Percentiles rank a stretch among this genome's conserved stretches.
These are phyloP conservation scores for Leucophenga maculata DNA, from an alignment of 2,888 invertebrate species.

Conservation along the genomic window DNA sequence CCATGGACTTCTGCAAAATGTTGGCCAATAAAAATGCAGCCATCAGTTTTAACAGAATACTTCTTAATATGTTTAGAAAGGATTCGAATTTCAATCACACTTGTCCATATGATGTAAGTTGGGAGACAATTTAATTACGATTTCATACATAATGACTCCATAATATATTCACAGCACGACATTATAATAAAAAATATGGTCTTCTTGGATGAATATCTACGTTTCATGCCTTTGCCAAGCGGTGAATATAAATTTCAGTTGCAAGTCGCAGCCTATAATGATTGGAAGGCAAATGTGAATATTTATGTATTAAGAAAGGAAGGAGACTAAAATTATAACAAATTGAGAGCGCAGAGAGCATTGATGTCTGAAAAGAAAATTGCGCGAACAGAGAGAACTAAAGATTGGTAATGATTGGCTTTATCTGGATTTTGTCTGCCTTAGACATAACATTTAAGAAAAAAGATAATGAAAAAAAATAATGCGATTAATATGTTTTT, in stretches of 20 bases:
- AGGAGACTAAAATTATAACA: not conserved
- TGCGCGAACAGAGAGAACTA: too few species aligned
- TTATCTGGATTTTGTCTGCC: too few species aligned
- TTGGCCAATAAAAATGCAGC: not conserved
- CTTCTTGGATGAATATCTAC: not conserved
- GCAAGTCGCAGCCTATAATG: not conserved
- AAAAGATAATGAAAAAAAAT: too few species aligned
- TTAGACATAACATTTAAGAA: too few species aligned
- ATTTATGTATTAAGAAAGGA: not conserved
- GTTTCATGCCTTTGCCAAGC: constrained; percentile 4
- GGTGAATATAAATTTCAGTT: constrained; percentile 2
- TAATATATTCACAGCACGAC: not conserved
- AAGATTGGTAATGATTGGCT: too few species aligned
- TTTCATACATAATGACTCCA: not conserved
- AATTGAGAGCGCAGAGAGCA: too few species aligned
- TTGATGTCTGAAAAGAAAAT: too few species aligned
- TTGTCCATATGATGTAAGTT: constrained; percentile 15
- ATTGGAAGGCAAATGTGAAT: not conserved
- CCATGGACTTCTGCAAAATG: not conserved
- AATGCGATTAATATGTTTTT: too few species aligned
- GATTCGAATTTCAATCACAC: constrained; percentile 5
- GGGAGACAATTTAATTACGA: not conserved
- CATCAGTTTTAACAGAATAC: not conserved
- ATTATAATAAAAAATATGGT: not conserved
- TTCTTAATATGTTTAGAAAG: not conserved